Conservation (phyloP, 2,888 invertebrate genomes). For the Microplitis deprimator region DNA sequence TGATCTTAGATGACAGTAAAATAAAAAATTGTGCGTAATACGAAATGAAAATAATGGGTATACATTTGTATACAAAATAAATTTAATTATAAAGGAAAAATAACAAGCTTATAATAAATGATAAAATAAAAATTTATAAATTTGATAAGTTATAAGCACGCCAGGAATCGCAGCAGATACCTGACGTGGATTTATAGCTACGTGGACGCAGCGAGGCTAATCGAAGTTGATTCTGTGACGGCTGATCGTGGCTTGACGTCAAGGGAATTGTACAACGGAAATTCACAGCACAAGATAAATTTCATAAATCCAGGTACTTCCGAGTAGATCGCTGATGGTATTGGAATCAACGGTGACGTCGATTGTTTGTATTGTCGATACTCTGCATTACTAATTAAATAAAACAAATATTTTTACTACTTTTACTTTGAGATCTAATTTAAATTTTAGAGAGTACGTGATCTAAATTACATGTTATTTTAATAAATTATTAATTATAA, state of each 20-base stretch:
- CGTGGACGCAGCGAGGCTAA: slow-evolving; percentile 81
- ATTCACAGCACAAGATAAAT: slow-evolving; percentile 89
- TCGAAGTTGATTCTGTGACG: slow-evolving; percentile 81
- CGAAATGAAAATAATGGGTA: slow-evolving; percentile 4
- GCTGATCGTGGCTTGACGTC: slow-evolving; percentile 78
- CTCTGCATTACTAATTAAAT: slow-evolving; percentile 80
- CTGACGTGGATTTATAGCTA: slow-evolving; percentile 78
- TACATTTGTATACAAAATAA: background rate
- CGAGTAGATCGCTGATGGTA: slow-evolving; percentile 89
- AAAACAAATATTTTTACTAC: slow-evolving; percentile 38
- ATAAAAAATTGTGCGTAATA: background rate
- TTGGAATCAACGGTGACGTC: slow-evolving; percentile 90
- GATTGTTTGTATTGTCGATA: slow-evolving; percentile 90
- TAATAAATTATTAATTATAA: too few species aligned
- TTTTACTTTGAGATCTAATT: background rate
- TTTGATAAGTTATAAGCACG: slow-evolving; percentile 6
- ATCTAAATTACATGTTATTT: too few species aligned
- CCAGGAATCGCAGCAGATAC: slow-evolving; percentile 33
- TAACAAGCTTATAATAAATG: background rate
- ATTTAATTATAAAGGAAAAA: background rate
- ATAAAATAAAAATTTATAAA: background rate
- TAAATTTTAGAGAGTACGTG: too few species aligned
- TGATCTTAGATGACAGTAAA: background rate
- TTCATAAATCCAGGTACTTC: slow-evolving; percentile 88
- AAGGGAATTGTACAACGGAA: slow-evolving; percentile 86